Evolutionary conservation across 2,113 vertebrate genomes (phyloP), one percentile per base, ranked within the genome.

Genomic region (Notiomystis cincta): DNA sequence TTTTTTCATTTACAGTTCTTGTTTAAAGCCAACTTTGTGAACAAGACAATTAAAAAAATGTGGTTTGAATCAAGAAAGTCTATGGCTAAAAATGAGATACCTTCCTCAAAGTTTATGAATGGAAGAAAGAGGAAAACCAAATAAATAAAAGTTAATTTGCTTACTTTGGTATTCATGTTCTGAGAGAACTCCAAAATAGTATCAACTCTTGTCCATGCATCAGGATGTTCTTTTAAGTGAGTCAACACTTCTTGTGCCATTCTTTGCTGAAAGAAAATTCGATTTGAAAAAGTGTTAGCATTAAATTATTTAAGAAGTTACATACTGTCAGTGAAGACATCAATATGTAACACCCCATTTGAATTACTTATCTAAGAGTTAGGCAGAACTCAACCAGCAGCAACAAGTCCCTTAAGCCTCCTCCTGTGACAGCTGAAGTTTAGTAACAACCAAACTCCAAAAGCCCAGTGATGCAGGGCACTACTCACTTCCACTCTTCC

Each of bases 111-210:
- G 97, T 98, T 98, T 97, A 98, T 82, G 93, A 98, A 95, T 97
- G 97, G 96, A 97, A 98, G 96, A 97, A 98, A 97, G 97, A 94
- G 79, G 92, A 97, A 97, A 96, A 94, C 82, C 60, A 93, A 93
- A 92, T 93, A 67, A 96, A 92, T 95, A 97, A 94, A 97, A 96
- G 96, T 97, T 90, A 31, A 94, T 89, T 90, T 80, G 94, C 98
- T 97, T 99, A 99, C 99, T 98, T 99, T 99, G 92, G 99, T 99
- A 97, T 99, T 99, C 99, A 99, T 99, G 97, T 99, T 99, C 98
- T 99, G 99, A 65, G 99, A 99, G 97, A 99, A 99, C 97, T 99
- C 99, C 98, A 99, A 97, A 97, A 99, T 99, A 96, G 99, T 99
- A 98, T 99, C 99, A 40, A 99, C 99, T 98, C 99, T 98, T 76